Evolutionary conservation across 1,140 invertebrate species (phyloP).

Genomic region (Heterodera carotae): DNA sequence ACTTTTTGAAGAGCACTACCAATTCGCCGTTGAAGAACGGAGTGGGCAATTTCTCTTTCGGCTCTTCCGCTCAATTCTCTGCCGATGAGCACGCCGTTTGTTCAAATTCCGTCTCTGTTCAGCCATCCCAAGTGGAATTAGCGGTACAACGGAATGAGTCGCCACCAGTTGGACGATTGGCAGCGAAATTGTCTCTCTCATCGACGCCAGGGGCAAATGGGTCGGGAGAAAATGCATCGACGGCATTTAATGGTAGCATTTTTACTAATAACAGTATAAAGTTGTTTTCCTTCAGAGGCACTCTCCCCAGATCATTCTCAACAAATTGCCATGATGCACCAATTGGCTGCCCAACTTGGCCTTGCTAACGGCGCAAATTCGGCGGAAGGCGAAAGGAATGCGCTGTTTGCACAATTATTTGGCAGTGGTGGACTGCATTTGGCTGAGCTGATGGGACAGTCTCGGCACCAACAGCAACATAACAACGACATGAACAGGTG

Average conservation of each 20-base stretch:
- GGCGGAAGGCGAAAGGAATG: conserved; percentile 8
- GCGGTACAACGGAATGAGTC: neutral
- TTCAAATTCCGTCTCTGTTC: neutral
- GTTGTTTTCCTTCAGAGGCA: conserved; percentile 6
- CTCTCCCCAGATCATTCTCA: conserved; percentile 22
- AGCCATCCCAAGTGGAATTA: neutral
- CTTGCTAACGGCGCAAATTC: neutral
- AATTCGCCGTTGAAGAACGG: conserved; percentile 21
- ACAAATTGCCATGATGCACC: conserved; percentile 22
- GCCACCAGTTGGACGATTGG: conserved; percentile 5
- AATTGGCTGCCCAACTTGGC: conserved; percentile 28
- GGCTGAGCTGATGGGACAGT: conserved; percentile 15
- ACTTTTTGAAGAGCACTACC: conserved; percentile 11
- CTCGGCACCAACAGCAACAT: conserved; percentile 11
- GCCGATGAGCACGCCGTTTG: neutral
- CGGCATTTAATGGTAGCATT: neutral
- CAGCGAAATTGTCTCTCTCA: conserved; percentile 9
- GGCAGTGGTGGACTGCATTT: conserved; percentile 13
- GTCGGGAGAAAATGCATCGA: neutral
- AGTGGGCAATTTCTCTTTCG: conserved; percentile 11
- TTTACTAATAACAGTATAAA: neutral
- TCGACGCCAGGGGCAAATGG: conserved; percentile 12
- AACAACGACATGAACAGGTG: conserved; percentile 18
- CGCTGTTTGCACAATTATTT: conserved; percentile 23
- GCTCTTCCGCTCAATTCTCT: neutral